A percentile compares a stretch with the other conserved stretches of the same genome.
These are phyloP conservation scores for Mylabris phalerata DNA, from an alignment of 1,140 invertebrate genomes.

Conservation along the genomic window DNA sequence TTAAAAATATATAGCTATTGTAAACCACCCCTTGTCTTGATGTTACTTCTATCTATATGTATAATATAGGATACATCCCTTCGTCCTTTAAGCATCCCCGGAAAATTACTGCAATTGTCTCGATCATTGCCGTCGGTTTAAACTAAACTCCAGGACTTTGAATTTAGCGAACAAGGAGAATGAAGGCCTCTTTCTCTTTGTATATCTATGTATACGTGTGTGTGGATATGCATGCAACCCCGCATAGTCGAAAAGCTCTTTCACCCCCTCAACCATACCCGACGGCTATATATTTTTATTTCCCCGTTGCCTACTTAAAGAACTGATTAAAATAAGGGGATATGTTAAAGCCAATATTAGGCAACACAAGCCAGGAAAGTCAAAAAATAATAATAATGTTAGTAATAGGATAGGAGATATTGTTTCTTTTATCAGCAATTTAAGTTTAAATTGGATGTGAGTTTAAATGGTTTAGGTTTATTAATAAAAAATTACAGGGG, in stretches of 20 bases:
- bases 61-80: too few relatives aligned
- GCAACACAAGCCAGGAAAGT: not conserved
- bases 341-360: constrained; percentile 40
- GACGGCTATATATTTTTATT: constrained; percentile 42
- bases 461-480: constrained; percentile 5
- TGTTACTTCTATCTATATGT: not conserved
- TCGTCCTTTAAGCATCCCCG: constrained; percentile 6
- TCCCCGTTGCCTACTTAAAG: constrained; percentile 42
- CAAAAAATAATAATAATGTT: too few relatives aligned
- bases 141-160: constrained; percentile 26
- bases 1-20: constrained; percentile 36
- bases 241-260: not conserved
- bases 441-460: constrained; percentile 7
- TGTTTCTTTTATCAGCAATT: constrained; percentile 12
- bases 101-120: constrained; percentile 41
- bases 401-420: not conserved
- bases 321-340: constrained; percentile 42
- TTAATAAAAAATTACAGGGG: constrained; percentile 2
- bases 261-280: constrained; percentile 19
- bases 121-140: constrained; percentile 39
- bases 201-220: not conserved
- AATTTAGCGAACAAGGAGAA: constrained; percentile 2
- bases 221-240: not conserved
- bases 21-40: constrained; percentile 27
- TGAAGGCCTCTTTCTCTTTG: not conserved